These are phyloP conservation scores for Sebastes goodei DNA, from an alignment of 2,797 vertebrate genomes.

Conservation along the genomic window DNA sequence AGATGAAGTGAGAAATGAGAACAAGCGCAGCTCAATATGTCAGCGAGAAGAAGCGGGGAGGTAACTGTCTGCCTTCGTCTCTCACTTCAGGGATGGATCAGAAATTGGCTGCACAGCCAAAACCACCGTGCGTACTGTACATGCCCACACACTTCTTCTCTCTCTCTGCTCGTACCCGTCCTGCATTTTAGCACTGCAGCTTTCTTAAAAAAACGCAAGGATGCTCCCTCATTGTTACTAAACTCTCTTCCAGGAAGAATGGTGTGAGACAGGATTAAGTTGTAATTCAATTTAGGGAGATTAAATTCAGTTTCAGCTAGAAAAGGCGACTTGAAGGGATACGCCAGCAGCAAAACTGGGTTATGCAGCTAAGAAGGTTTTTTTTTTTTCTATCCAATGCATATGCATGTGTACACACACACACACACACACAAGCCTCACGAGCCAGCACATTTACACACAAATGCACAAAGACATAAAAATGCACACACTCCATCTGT, in stretches of 20 bases:
- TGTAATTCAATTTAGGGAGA: constrained; percentile 58
- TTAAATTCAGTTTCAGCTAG: constrained; percentile 36
- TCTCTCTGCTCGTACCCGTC: neutral
- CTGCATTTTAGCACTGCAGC: neutral
- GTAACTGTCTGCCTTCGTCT: constrained; percentile 7
- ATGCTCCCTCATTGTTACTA: neutral
- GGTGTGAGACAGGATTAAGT: constrained; percentile 39
- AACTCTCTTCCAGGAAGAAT: constrained; percentile 10
- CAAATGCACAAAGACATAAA: neutral
- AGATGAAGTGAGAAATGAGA: constrained; percentile 27
- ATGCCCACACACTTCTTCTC: neutral
- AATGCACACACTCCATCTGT: neutral
- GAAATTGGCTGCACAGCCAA: neutral
- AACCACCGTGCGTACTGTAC: neutral
- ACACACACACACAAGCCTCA: neutral
- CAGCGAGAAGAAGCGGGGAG: constrained; percentile 13
- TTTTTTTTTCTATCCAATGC: neutral
- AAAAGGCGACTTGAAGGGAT: constrained; percentile 2
- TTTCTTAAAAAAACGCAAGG: neutral
- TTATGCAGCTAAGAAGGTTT: neutral
- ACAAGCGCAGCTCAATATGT: constrained; percentile 21
- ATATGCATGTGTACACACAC: neutral
- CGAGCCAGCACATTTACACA: neutral
- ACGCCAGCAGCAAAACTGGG: neutral
- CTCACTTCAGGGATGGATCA: constrained; percentile 8